phyloP scores from a whole-genome alignment of 2,797 vertebrate genomes.

The Spatula versicolor region DNA sequence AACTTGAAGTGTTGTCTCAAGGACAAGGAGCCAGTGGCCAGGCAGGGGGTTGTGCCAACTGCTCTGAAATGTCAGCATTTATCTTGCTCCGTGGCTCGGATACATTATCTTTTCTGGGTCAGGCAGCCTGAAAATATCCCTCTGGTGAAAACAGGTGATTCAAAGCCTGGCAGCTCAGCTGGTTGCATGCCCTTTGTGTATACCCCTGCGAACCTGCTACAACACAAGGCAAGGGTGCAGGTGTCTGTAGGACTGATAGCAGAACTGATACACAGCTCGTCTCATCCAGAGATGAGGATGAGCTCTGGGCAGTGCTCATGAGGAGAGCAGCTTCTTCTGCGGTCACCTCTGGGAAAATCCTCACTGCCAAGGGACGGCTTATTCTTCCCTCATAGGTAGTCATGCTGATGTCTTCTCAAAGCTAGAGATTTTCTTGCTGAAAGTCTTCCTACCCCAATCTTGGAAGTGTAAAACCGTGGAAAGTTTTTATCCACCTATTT shows the following conservation, averaged over 20 bases:
- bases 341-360: background rate
- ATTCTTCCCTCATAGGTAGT: background rate
- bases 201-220: background rate
- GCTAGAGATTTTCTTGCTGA: background rate
- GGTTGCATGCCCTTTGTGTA: background rate
- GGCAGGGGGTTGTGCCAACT: background rate
- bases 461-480: fast-evolving
- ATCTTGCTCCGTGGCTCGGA: background rate
- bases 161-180: background rate
- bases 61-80: slow-evolving; percentile 7
- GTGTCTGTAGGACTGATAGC: background rate
- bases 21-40: slow-evolving; percentile 7
- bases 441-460: background rate
- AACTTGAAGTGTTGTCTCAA: background rate
- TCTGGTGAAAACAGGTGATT: slow-evolving; percentile 22
- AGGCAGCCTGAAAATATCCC: slow-evolving; percentile 48
- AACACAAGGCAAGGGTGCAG: background rate
- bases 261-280: background rate
- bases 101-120: background rate
- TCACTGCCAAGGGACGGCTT: background rate
- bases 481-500: background rate
- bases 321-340: background rate
- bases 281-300: background rate
- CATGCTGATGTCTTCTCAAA: background rate
- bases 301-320: background rate